Percentiles rank a stretch among this genome's conserved stretches.
These are phyloP conservation scores for Drosophila siamana DNA, from an alignment of 2,888 invertebrate species.

Conservation along the genomic window DNA sequence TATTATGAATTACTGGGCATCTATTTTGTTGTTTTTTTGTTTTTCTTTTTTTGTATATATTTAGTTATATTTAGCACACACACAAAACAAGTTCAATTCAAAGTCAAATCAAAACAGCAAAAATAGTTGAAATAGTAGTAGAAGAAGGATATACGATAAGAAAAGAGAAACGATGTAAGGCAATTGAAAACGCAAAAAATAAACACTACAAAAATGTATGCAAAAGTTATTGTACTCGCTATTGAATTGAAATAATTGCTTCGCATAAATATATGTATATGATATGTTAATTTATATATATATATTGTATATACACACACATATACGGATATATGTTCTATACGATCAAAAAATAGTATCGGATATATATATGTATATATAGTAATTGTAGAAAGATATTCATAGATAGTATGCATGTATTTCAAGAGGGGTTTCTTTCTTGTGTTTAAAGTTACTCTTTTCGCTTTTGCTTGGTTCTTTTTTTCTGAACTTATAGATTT, in stretches of 20 bases:
- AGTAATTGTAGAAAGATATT: conserved; percentile 19
- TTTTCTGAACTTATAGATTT: conserved; percentile 34
- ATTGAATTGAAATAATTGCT: conserved; percentile 23
- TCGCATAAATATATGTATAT: conserved; percentile 28
- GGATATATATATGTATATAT: conserved; percentile 24
- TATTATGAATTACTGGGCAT: conserved; percentile 20
- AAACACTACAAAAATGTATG: conserved; percentile 77
- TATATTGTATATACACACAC: conserved; percentile 39
- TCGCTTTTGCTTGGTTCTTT: conserved; percentile 27
- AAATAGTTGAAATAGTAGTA: conserved; percentile 10
- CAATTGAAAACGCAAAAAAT: conserved; percentile 53
- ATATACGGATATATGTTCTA: conserved; percentile 38
- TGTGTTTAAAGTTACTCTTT: conserved; percentile 4
- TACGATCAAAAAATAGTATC: conserved; percentile 56
- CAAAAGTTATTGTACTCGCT: conserved; percentile 65
- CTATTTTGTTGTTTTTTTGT: no score
- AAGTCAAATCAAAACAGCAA: conserved; percentile 7
- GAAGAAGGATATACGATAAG: conserved; percentile 14
- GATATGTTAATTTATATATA: conserved; percentile 34
- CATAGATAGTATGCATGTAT: conserved; percentile 55
- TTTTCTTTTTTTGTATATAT: conserved; percentile 6
- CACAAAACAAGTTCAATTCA: conserved; percentile 7
- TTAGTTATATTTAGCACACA: conserved; percentile 30
- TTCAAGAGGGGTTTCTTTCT: conserved; percentile 30
- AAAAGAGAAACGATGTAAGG: conserved; percentile 49